Percentiles rank a stretch among this genome's conserved stretches.
phyloP scores from a whole-genome alignment of 2,888 invertebrate genomes.

The Alloscopus bannaensis region DNA sequence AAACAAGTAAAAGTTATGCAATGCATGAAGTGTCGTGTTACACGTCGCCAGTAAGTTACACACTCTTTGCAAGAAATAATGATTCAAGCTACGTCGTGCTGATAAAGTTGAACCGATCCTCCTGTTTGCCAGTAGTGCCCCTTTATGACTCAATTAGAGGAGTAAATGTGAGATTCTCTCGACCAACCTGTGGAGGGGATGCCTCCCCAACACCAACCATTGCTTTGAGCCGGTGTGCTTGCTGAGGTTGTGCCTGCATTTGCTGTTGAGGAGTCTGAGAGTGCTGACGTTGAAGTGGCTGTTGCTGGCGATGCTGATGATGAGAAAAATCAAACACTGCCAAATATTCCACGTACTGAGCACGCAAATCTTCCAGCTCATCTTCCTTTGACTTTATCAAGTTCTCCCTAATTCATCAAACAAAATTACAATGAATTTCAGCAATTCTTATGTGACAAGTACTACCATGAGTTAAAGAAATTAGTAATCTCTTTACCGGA shows the following conservation, averaged over 20 bases:
- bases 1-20: constrained; percentile 18
- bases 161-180: constrained; percentile 72
- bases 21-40: background rate
- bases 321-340: constrained; percentile 80
- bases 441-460: no score
- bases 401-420: constrained; percentile 80
- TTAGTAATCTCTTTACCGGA: no score
- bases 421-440: no score
- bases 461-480: no score
- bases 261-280: constrained; percentile 49
- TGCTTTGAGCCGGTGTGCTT: constrained; percentile 59
- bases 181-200: constrained; percentile 63
- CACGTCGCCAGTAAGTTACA: constrained; percentile 3
- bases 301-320: constrained; percentile 67
- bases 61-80: constrained; percentile 7
- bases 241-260: constrained; percentile 55
- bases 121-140: background rate
- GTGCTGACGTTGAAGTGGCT: constrained; percentile 51
- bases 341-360: constrained; percentile 93
- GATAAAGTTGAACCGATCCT: constrained; percentile 56
- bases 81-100: no score
- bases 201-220: constrained; percentile 67
- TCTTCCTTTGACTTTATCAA: constrained; percentile 89
- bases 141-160: constrained; percentile 73
- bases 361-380: constrained; percentile 92